Evolutionary conservation across 1,140 invertebrate genomes (phyloP).

Genomic region (Zaprionus africanus): DNA sequence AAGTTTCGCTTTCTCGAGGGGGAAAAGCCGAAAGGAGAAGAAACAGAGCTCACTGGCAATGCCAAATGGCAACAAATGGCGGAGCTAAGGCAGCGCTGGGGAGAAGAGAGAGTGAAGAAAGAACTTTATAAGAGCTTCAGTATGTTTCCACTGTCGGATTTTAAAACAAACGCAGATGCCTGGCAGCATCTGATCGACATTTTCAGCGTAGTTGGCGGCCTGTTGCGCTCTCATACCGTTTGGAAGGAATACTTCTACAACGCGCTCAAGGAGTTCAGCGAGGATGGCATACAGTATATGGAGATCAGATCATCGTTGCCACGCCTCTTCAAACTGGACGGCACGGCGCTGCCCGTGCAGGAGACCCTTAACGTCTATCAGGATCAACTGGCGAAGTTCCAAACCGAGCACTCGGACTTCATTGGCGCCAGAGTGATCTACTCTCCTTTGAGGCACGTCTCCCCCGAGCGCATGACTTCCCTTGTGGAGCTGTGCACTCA

Average conservation of each 20-base stretch:
- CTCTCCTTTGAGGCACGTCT: constrained; percentile 85
- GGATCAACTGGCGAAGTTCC: constrained; percentile 86
- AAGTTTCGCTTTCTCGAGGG: constrained; percentile 80
- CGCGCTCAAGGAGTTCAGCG: constrained; percentile 88
- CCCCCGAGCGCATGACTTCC: constrained; percentile 69
- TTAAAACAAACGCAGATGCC: constrained; percentile 86
- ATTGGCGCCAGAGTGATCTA: constrained; percentile 89
- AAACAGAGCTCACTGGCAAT: constrained; percentile 1
- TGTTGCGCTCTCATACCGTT: constrained; percentile 89
- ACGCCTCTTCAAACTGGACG: constrained; percentile 87
- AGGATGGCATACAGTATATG: constrained; percentile 92
- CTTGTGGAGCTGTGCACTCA: constrained; percentile 83
- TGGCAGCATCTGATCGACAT: constrained; percentile 89
- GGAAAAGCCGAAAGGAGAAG: constrained; percentile 60
- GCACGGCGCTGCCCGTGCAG: constrained; percentile 85
- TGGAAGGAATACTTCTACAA: constrained; percentile 90
- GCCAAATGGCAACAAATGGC: constrained; percentile 87
- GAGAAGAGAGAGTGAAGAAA: constrained; percentile 35
- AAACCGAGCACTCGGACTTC: constrained; percentile 87
- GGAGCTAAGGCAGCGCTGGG: constrained; percentile 81
- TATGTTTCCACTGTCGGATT: constrained; percentile 73
- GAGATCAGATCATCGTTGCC: constrained; percentile 88
- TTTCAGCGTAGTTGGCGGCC: constrained; percentile 87
- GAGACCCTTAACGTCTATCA: constrained; percentile 86
- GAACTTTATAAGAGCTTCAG: constrained; percentile 38